These are phyloP conservation scores for Chromobotia macracanthus DNA, from an alignment of 2,797 vertebrate genomes.

Conservation along the genomic window DNA sequence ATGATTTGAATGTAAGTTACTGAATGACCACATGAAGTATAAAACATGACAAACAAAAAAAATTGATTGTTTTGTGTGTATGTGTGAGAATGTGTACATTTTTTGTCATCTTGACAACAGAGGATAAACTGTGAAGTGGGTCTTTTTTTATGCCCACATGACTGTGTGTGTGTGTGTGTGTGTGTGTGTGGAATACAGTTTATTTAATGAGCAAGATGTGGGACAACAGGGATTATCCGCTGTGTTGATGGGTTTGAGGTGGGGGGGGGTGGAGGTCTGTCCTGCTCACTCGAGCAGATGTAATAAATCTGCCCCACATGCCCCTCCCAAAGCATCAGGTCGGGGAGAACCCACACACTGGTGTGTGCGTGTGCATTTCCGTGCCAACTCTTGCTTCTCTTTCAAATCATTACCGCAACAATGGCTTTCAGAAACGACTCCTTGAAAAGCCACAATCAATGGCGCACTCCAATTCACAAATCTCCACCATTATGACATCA, in stretches of 20 bases:
- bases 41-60: neutral
- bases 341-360: conserved; percentile 66
- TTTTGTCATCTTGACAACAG: neutral
- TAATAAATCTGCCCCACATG: conserved; percentile 76
- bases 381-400: conserved; percentile 35
- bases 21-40: neutral
- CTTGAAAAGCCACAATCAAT: conserved; percentile 44
- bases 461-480: conserved; percentile 39
- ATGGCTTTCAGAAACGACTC: conserved; percentile 34
- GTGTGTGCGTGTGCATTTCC: conserved; percentile 18
- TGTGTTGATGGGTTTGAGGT: conserved; percentile 74
- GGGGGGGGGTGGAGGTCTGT: conserved; percentile 73
- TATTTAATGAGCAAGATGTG: conserved; percentile 80
- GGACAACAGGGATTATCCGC: conserved; percentile 77
- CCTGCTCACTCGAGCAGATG: conserved; percentile 81
- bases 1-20: neutral
- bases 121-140: neutral
- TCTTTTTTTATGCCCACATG: neutral
- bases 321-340: conserved; percentile 75
- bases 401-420: conserved; percentile 41
- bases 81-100: neutral
- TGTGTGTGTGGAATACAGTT: conserved; percentile 65
- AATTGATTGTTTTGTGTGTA: neutral
- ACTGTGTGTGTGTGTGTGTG: conserved; percentile 43
- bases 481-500: conserved; percentile 31